Base-by-base conservation (phyloP, 2,797 vertebrate species). In the Myotis findleyi region DNA sequence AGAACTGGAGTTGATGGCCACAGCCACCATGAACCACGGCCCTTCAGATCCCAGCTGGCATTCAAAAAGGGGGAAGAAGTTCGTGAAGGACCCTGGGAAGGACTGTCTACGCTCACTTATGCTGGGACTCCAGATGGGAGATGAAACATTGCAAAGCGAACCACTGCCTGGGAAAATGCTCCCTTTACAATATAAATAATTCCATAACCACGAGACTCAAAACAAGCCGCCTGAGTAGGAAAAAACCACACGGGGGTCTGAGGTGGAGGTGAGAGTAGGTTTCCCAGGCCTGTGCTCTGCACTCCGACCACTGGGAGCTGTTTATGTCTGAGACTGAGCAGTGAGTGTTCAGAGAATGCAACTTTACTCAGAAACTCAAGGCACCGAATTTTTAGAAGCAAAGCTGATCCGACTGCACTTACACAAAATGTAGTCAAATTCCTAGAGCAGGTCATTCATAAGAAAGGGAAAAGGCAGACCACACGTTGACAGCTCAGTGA, bases 171-270 rank as follows among this genome's bases (percentile, higher is more conserved):
- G 59, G 25, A 53, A 80, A 89, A 13, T 5, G 36, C 30, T 57
- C 59, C 33, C 41, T 69, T 86, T n/a, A 2, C 66, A 9, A 25
- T 27, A 7, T 14, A 25, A 27, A 14, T 64, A 71, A 8, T 49
- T 41, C 53, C 41, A 13, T 55, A 53, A 25, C 44, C 47, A 33
- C 38, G 8, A 6, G 20, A 3, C 44, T 30, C n/a, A 33, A 7
- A 59, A 64, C 59, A 20, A 73, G 49, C 72, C 71, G n/a, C 27
- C n/a, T 6, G 38, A 30, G 53, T 7, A n/a, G 51, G 17, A 23
- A 21, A 71, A 1, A 41, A 0, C 2, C 16, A 5, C 13, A 0
- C 2, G 4, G 13, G 49, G 44, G 51, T 25, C 21, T 9, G 9
- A 44, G 66, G 9, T 10, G 49, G 30, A 73, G 73, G 89, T 12